Percentiles rank a stretch among this genome's conserved stretches.
phyloP scores from a whole-genome alignment of 1,140 invertebrate genomes.

The Diuraphis noxia region DNA sequence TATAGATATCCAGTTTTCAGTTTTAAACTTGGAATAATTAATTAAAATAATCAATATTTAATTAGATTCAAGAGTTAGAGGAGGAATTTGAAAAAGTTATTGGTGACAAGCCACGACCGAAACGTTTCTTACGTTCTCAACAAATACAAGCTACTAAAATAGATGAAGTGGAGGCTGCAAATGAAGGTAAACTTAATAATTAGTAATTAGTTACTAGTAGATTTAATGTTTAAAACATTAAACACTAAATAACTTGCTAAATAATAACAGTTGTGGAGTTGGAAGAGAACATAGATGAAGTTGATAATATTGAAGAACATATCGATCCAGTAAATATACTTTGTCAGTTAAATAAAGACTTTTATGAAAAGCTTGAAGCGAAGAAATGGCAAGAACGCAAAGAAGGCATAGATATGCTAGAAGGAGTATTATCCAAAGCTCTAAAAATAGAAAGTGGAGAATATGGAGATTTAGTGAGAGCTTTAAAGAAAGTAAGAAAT shows the following conservation, averaged over 20 bases:
- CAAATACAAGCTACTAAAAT: conserved; percentile 75
- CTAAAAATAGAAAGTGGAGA: conserved; percentile 90
- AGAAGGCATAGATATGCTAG: conserved; percentile 81
- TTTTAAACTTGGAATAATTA: background rate
- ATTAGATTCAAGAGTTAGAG: conserved; percentile 81
- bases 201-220: background rate
- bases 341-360: conserved; percentile 91
- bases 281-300: conserved; percentile 66
- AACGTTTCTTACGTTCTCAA: conserved; percentile 84
- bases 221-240: conserved; percentile 21
- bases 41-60: conserved; percentile 22
- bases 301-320: conserved; percentile 83
- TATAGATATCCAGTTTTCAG: conserved; percentile 56
- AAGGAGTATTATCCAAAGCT: conserved; percentile 75
- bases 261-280: conserved; percentile 57
- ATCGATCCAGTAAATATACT: conserved; percentile 91
- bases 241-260: conserved; percentile 15
- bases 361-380: conserved; percentile 91
- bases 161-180: conserved; percentile 65
- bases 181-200: conserved; percentile 58
- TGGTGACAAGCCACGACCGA: conserved; percentile 73
- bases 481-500: conserved; percentile 80
- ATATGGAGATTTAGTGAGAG: conserved; percentile 85
- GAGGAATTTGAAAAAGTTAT: conserved; percentile 81
- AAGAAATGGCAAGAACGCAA: conserved; percentile 98